Base-by-base conservation (phyloP, 2,888 invertebrate genomes). In the Onthophagus sagittarius region DNA sequence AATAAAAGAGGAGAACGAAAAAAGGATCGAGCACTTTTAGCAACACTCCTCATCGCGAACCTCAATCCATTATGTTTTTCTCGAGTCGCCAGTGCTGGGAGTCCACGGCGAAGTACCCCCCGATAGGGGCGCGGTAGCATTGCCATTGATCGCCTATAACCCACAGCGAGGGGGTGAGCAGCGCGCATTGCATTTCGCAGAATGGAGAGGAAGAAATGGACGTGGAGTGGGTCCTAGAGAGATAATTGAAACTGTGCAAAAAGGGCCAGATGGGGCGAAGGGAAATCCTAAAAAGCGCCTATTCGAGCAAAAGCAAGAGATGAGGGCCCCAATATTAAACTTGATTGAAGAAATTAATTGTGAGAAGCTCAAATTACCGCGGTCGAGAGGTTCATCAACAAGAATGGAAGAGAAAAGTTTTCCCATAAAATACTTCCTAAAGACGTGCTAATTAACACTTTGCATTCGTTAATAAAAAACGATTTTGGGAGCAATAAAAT, bases 11-110 rank as follows among this genome's bases (percentile, higher is more conserved):
- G 23, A 23, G 23, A 2, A 23, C 2, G 23, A 23, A 67, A 31
- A 67, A 67, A 67, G 67, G 32, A 67, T n/a, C n/a, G 67, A n/a
- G 23, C 15, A 23, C 67, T 67, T 67, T 67, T 67, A 67, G 67
- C 67, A 71, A 72, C 74, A 73, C 71, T 74, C 74, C 71, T 75
- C 76, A 75, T 73, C 75, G 73, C 71, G 72, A 62, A 72, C 75
- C 75, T 71, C 77, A 71, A 76, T 75, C 77, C 77, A 77, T 77
- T 77, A 75, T 76, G 75, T 76, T 74, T 74, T 73, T 70, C 75
- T 71, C 67, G 67, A 67, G 67, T 32, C n/a, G 15, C 67, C 31
- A 15, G 15, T 23, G 67, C 11, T 14, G 32, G 67, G 15, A 23
- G 23, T 31, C n/a, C 15, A 64, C 32, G 23, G 7, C 32, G 67